Base-by-base conservation (phyloP, 64 coral and sea anemone genomes). In the Stichodactyla helianthus region DNA sequence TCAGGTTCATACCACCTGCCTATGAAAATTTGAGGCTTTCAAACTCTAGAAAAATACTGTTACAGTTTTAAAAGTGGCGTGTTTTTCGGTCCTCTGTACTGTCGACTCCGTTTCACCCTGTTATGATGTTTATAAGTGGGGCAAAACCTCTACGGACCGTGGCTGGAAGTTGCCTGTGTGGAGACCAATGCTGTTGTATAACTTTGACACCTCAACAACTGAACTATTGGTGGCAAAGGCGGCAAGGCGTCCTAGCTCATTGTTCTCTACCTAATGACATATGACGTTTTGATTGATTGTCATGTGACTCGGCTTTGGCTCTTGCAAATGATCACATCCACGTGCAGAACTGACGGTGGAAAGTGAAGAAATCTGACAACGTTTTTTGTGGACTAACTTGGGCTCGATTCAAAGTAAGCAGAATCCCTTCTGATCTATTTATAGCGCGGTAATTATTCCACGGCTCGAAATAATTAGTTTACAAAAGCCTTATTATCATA, bases 141-240 rank as follows among this genome's bases (percentile, higher is more conserved):
- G 5, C n/a, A 77, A 79, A 79, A 16, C 31, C 50, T 52, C 77
- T 18, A 6, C 18, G 51, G 50, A 81, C 23, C 68, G 68, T 74
- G 23, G 68, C 78, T 81, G 78, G 16, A 54, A 54, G 50, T 81
- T 81, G 78, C 12, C 52, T 81, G 78, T 81, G 52, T 51, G 78
- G 78, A 81, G 78, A 5, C 78, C 51, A 81, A 16, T 81, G 7
- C 50, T 74, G 89, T 76, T 90, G 55, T 64, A 84, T 90, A 67
- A 82, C 56, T 88, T 93, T 93, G 94, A 85, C 94, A 97, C 94
- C 94, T 97, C 94, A 97, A 93, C 94, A 93, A 97, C 94, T 97
- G 88, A 97, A 89, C 91, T 97, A 97, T 97, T 97, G 91, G 91
- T 92, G 93, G 89, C 85, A 70, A 86, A 80, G 88, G 68, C 68